phyloP scores from a whole-genome alignment of 2,888 invertebrate genomes.

The Orchesellides sinensis region DNA sequence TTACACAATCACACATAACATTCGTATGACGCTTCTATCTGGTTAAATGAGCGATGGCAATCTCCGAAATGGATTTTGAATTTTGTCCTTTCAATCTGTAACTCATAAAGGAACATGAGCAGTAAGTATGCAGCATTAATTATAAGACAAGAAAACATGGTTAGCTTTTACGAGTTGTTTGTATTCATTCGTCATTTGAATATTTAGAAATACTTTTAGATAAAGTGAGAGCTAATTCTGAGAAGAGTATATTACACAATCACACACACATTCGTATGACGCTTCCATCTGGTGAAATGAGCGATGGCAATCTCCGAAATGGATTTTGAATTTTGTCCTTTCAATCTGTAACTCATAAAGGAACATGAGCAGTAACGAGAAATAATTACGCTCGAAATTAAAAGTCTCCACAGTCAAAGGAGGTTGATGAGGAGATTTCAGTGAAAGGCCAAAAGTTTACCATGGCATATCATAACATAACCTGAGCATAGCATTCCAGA shows the following conservation, averaged over 20 bases:
- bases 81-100: no score
- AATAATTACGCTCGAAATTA: slow-evolving; percentile 42
- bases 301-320: slow-evolving; percentile 27
- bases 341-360: no score
- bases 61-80: slow-evolving; percentile 16
- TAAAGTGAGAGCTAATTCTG: no score
- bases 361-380: slow-evolving; percentile 28
- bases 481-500: slow-evolving; percentile 17
- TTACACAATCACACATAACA: no score
- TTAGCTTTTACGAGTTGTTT: no score
- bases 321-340: not conserved
- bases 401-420: slow-evolving; percentile 7
- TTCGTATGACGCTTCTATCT: no score
- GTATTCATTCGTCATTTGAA: no score
- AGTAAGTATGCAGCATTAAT: slow-evolving; percentile 9
- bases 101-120: slow-evolving; percentile 8
- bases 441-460: slow-evolving; percentile 39
- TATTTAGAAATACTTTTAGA: no score
- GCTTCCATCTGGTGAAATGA: not conserved
- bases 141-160: not conserved
- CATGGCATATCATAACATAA: no score
- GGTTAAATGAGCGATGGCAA: slow-evolving; percentile 20
- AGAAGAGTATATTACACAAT: no score
- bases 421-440: slow-evolving; percentile 4
- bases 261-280: no score